Base-by-base conservation (phyloP, 2,113 vertebrate genomes). In the Ammodramus savannarum region DNA sequence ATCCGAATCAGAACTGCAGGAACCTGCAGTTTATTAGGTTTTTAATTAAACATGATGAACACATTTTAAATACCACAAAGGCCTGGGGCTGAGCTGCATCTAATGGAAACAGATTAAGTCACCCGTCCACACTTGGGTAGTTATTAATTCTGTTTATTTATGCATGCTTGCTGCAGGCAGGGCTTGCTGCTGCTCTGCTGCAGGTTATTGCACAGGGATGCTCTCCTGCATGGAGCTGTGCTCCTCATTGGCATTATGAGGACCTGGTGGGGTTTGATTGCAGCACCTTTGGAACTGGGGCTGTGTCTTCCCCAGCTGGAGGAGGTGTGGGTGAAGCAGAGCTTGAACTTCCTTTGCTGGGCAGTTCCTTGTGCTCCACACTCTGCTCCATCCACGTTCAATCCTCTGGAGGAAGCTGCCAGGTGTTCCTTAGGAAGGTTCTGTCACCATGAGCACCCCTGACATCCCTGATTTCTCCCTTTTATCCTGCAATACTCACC, bases 41-140 rank as follows among this genome's bases (percentile, higher is more conserved):
- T 97, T 97, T 98, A 98, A 98, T 98, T 98, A 98, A 98, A 98
- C 97, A 96, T 94, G 96, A 98, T 97, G 93, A 97, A 94, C 91
- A 95, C 89, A 97, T 98, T 98, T 94, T 98, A 96, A 97, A 98
- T 94, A 91, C 97, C 97, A 95, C 95, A 93, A 82, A 95, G 91
- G 96, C 96, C 96, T 91, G 75, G 20, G 93, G 97, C 97, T 97
- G 96, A 96, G 97, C 96, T 77, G 86, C 93, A 95, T 96, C 93
- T 94, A 97, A 98, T 98, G 34, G 93, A 94, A 98, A 96, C 92
- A 97, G 97, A 98, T 98, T 93, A 98, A 98, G 97, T 92, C 97
- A 93, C 98, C 96, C 95, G 66, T 98, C 91, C 88, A 63, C 96
- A 98, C 96, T 97, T 51, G 66, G 85, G 55, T 93, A 61, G 94